phyloP scores from a whole-genome alignment of 2,113 vertebrate species.

The Protobothrops flavoviridis region DNA sequence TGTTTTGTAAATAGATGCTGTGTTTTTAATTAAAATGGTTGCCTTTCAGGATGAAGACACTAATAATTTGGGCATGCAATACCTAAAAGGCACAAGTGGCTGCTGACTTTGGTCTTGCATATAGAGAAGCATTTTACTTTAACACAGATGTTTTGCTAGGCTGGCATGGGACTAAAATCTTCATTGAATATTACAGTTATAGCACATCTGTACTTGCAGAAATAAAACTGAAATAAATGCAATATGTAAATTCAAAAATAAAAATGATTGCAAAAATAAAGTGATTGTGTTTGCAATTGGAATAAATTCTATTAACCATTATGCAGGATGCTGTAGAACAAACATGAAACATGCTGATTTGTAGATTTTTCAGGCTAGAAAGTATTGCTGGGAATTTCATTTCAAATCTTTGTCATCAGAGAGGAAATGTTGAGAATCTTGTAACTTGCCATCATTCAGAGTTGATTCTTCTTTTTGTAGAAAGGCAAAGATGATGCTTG shows the following conservation, averaged over 20 bases:
- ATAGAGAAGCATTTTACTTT: neutral
- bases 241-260: neutral
- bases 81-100: neutral
- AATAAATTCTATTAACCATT: neutral
- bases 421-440: neutral
- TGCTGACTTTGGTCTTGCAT: neutral
- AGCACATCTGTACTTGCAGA: neutral
- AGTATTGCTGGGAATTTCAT: neutral
- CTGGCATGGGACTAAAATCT: neutral
- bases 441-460: neutral
- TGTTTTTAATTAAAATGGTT: neutral
- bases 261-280: neutral
- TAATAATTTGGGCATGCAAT: neutral
- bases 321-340: neutral
- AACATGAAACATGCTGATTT: neutral
- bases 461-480: constrained; percentile 53
- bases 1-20: neutral
- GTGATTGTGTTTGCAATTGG: neutral
- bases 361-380: neutral
- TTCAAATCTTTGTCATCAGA: neutral
- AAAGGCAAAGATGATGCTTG: constrained; percentile 87
- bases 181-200: neutral
- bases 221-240: neutral
- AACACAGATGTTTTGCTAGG: neutral
- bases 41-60: neutral